Conservation (phyloP, 2,888 invertebrate genomes). For the Ecliptopera silaceata region DNA sequence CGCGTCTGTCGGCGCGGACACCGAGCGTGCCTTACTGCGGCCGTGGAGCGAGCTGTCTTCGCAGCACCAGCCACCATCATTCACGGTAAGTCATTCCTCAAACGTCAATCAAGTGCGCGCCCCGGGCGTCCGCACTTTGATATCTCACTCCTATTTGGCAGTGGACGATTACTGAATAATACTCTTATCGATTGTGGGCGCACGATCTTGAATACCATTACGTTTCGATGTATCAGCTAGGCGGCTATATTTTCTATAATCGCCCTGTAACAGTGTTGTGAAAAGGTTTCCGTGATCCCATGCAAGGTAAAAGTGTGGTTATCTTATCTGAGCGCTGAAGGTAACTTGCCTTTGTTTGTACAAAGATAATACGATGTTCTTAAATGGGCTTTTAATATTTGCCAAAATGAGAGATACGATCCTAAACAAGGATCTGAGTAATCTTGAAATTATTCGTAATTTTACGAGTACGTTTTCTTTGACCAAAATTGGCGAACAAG, state of each 20-base stretch:
- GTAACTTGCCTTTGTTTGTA: slow-evolving; percentile 56
- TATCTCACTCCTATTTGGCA: slow-evolving; percentile 67
- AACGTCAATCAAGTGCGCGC: slow-evolving; percentile 51
- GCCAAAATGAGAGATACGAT: slow-evolving; percentile 40
- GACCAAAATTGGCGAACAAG: slow-evolving; percentile 30
- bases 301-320: slow-evolving; percentile 29
- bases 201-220: slow-evolving; percentile 37
- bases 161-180: slow-evolving; percentile 53
- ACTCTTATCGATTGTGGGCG: slow-evolving; percentile 34
- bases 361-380: slow-evolving; percentile 45
- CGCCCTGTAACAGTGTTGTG: slow-evolving; percentile 16
- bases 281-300: slow-evolving; percentile 31
- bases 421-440: slow-evolving; percentile 25
- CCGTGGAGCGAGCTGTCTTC: slow-evolving; percentile 71
- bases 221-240: slow-evolving; percentile 23
- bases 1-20: slow-evolving; percentile 67
- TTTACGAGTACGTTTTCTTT: slow-evolving; percentile 25
- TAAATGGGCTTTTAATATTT: slow-evolving; percentile 57
- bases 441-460: slow-evolving; percentile 11
- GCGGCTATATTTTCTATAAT: slow-evolving; percentile 28
- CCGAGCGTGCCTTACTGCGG: slow-evolving; percentile 68
- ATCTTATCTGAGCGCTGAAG: slow-evolving; percentile 36
- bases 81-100: slow-evolving; percentile 61
- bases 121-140: slow-evolving; percentile 59
- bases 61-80: slow-evolving; percentile 57